Base-by-base conservation (phyloP, 1,140 invertebrate genomes). In the Procambarus virginalis region DNA sequence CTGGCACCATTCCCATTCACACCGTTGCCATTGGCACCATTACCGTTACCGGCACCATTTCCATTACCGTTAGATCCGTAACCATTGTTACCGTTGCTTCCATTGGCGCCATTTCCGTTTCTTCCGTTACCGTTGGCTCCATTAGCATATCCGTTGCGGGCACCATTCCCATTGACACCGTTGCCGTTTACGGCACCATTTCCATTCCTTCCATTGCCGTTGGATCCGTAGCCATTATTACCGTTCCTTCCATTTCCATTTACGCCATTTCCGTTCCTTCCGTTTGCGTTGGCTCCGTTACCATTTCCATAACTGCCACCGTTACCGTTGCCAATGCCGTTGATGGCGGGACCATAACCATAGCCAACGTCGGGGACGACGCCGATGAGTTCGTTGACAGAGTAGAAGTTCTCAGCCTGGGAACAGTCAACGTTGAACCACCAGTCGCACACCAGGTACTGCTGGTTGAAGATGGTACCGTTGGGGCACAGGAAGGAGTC, bases 401-500 rank as follows among this genome's bases (percentile, higher is more conserved):
- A 93, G 92, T 95, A 95, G 78, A 94, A 93, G 60, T 93, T 93
- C 80, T 93, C 73, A 76, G 94, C 93, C 20, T 93, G 91, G 8
- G 92, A 92, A 88, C 95, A 95, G 84, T 94, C 94, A 22, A 95
- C 94, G 80, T 95, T 94, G 93, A 94, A 95, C 95, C 95, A 95
- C 95, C 95, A 95, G 92, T 95, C 95, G 89, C 95, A 95, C 1
- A 95, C 95, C 81, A 95, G 95, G 86, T 94, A 94, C 84, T 94
- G 94, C 91, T 95, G 95, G 91, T 95, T 94, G 93, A 95, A 95
- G 58, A 95, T 93, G 45, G 95, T 95, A 80, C 95, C 95, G 83
- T 95, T 94, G 49, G 95, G 95, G 90, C 95, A 95, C 0, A 95
- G 92, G 89, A 95, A 95, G 4, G 94, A 94, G 84, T 85, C 84